Conservation (phyloP, 2,888 invertebrate species). For the Neocrepidodera transversa region DNA sequence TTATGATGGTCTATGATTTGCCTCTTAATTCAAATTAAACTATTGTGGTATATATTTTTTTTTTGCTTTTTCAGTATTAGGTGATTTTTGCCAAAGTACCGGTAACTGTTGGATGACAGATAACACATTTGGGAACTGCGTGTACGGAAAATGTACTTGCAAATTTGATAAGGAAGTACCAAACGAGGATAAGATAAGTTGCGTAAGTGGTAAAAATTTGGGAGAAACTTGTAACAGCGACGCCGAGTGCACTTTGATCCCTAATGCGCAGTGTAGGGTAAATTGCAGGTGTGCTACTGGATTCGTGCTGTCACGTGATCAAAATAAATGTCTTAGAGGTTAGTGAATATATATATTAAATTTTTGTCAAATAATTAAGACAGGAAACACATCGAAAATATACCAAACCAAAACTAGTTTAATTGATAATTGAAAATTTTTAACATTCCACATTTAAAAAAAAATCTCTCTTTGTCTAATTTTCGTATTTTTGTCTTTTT, state of each 20-base stretch:
- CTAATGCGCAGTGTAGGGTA: slow-evolving; percentile 51
- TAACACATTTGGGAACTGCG: slow-evolving; percentile 51
- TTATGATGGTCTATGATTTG: too few species aligned
- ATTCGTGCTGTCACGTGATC: slow-evolving; percentile 50
- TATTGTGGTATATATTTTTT: too few species aligned
- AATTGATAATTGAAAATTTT: too few species aligned
- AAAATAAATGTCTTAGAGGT: slow-evolving; percentile 54
- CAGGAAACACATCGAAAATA: too few species aligned
- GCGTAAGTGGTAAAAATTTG: slow-evolving; percentile 47
- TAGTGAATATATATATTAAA: too few species aligned
- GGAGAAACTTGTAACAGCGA: slow-evolving; percentile 51
- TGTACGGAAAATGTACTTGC: slow-evolving; percentile 53
- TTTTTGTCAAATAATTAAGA: too few species aligned
- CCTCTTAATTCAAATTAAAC: too few species aligned
- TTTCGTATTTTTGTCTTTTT: too few species aligned
- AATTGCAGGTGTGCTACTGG: slow-evolving; percentile 53
- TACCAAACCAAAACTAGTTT: too few species aligned
- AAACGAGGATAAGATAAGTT: slow-evolving; percentile 46
- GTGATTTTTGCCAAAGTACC: slow-evolving; percentile 49
- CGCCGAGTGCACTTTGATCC: slow-evolving; percentile 49
- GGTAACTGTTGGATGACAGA: slow-evolving; percentile 52
- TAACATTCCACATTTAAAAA: too few species aligned
- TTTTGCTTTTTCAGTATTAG: slow-evolving; percentile 47
- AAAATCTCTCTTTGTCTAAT: too few species aligned
- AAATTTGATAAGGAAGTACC: slow-evolving; percentile 46